Conservation (phyloP, 2,113 vertebrate genomes). For the Desmodus rotundus region DNA sequence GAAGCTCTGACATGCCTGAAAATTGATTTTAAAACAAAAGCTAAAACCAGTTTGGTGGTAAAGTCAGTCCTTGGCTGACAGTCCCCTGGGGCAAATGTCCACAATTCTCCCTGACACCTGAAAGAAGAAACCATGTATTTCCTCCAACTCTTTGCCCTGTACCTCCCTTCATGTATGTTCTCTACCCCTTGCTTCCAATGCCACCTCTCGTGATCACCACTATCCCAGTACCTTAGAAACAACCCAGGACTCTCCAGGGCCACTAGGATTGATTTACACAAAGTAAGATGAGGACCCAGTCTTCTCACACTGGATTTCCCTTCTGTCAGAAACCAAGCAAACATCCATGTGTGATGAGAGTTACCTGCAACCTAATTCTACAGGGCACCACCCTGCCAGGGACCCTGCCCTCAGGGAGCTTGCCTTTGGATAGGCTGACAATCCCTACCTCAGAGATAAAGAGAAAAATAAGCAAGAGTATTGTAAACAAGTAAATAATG, state of each 20-base stretch:
- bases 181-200: neutral
- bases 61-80: neutral
- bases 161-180: neutral
- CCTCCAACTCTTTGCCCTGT: no score
- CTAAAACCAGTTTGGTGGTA: neutral
- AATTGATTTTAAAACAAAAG: neutral
- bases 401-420: neutral
- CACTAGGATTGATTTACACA: neutral
- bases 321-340: neutral
- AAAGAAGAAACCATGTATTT: neutral
- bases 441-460: neutral
- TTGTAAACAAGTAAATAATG: neutral
- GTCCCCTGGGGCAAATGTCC: neutral
- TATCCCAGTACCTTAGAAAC: neutral
- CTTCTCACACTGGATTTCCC: neutral
- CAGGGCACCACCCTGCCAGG: no score
- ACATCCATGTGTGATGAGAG: no score
- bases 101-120: neutral
- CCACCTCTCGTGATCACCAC: neutral
- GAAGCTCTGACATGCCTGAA: neutral
- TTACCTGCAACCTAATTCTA: neutral
- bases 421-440: neutral
- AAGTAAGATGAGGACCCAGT: neutral
- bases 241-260: neutral
- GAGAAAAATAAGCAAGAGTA: neutral